A percentile compares a stretch with the other conserved stretches of the same genome.
Evolutionary conservation across 35 echinoderm and acorn worm species (phyloP).

Genomic region (Chiridota heheva): DNA sequence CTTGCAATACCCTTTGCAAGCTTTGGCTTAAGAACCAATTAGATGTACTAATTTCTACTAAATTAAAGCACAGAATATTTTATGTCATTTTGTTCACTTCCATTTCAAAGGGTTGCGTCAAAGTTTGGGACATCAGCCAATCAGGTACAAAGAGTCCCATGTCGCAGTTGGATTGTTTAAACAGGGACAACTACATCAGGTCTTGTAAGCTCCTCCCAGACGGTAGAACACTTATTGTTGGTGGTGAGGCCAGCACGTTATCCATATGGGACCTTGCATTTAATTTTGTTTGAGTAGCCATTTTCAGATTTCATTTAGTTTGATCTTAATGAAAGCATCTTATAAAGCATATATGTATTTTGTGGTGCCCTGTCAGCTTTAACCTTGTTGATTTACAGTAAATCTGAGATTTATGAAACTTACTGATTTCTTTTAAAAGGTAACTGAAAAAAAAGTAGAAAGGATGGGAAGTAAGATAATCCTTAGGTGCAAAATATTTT

Average conservation of each 20-base stretch:
- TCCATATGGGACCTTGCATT: slow-evolving; percentile 97
- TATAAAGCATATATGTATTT: too few relatives aligned
- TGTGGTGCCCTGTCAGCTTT: neutral
- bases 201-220: slow-evolving; percentile 95
- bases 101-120: slow-evolving; percentile 99
- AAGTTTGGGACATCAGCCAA: slow-evolving; percentile 99
- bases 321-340: too few relatives aligned
- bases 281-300: neutral
- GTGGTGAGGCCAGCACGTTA: slow-evolving; percentile 97
- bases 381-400: neutral
- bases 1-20: too few relatives aligned
- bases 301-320: neutral
- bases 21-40: too few relatives aligned
- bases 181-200: slow-evolving; percentile 97
- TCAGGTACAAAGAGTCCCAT: slow-evolving; percentile 95
- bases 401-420: neutral
- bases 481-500: too few relatives aligned
- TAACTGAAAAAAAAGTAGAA: too few relatives aligned
- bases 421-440: too few relatives aligned
- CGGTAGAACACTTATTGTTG: slow-evolving; percentile 83
- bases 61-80: too few relatives aligned
- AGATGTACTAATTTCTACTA: too few relatives aligned
- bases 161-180: slow-evolving; percentile 94
- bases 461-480: too few relatives aligned
- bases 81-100: too few relatives aligned